Conservation (phyloP, 2,888 invertebrate genomes). For the Trachelus troglodyta region DNA sequence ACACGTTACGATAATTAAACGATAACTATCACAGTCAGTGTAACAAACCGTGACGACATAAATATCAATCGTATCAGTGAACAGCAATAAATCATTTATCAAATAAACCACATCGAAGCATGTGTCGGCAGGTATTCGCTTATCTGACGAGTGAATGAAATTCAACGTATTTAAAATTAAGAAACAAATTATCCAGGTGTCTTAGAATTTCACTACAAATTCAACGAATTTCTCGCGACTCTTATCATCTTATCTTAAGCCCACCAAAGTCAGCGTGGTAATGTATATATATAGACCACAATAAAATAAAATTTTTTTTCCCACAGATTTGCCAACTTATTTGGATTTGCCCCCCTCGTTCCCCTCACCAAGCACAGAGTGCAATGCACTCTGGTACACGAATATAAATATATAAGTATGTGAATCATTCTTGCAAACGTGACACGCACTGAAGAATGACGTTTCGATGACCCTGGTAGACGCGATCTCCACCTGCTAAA, state of each 20-base stretch:
- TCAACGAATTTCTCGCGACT: neutral
- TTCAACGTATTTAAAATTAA: neutral
- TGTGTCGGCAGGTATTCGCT: neutral
- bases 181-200: neutral
- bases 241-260: neutral
- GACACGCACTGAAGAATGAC: slow-evolving; percentile 7
- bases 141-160: neutral
- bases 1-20: neutral
- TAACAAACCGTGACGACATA: neutral
- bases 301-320: neutral
- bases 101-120: neutral
- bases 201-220: neutral
- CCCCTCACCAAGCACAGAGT: neutral
- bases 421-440: neutral
- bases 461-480: slow-evolving; percentile 48
- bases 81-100: neutral
- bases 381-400: neutral
- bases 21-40: neutral
- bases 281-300: neutral
- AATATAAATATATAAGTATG: neutral
- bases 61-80: neutral
- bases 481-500: slow-evolving; percentile 45
- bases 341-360: neutral
- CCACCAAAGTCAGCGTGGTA: neutral
- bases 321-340: neutral